Evolutionary conservation across 2,113 vertebrate genomes (phyloP).

Genomic region (Nothocercus nigrocapillus): DNA sequence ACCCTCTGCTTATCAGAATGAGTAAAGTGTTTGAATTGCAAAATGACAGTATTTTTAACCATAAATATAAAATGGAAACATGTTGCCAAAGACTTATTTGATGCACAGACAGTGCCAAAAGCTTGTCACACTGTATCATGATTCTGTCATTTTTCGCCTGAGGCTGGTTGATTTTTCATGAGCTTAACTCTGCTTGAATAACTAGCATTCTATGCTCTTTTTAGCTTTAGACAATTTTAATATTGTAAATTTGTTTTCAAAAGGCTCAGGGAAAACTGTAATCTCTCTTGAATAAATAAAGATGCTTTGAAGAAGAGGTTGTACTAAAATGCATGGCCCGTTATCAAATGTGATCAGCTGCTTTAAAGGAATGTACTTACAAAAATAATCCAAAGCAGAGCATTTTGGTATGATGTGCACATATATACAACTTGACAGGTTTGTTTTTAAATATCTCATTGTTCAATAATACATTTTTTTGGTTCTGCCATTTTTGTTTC

Average conservation of each 20-base stretch:
- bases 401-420: conserved; percentile 33
- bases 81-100: conserved; percentile 11
- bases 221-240: conserved; percentile 58
- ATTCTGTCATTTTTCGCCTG: conserved; percentile 52
- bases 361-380: conserved; percentile 32
- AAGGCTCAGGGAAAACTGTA: conserved; percentile 25
- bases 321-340: neutral
- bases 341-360: conserved; percentile 15
- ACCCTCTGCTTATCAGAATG: neutral
- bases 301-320: conserved; percentile 37
- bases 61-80: conserved; percentile 45
- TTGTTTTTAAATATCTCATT: conserved; percentile 37
- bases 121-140: conserved; percentile 40
- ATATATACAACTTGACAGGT: conserved; percentile 22
- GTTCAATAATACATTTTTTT: neutral
- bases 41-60: conserved; percentile 35
- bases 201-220: conserved; percentile 44
- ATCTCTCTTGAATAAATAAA: conserved; percentile 51
- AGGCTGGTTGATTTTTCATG: conserved; percentile 46
- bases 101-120: conserved; percentile 39
- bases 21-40: conserved; percentile 34
- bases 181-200: conserved; percentile 36
- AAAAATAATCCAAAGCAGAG: conserved; percentile 60
- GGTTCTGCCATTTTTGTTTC: neutral
- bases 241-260: conserved; percentile 56